Evolutionary conservation across 2,797 vertebrate species (phyloP).

Genomic region (Protosalanx chinensis): DNA sequence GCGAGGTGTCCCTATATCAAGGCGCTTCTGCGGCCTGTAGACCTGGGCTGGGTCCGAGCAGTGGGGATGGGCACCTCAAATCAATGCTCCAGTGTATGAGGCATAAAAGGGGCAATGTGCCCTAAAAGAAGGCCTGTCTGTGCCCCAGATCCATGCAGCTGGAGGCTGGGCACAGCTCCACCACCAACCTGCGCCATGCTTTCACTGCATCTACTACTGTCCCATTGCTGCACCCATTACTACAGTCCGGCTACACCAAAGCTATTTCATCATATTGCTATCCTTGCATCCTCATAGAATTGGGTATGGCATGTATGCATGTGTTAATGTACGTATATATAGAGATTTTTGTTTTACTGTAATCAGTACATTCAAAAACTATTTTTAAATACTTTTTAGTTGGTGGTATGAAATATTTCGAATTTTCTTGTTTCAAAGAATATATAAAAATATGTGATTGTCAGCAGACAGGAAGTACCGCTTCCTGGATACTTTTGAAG

Average conservation of each 20-base stretch:
- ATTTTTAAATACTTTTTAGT: too few species aligned
- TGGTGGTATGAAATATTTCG: too few species aligned
- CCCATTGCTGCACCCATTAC: slow-evolving; percentile 35
- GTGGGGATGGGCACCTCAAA: slow-evolving; percentile 41
- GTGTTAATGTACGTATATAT: too few species aligned
- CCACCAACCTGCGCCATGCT: slow-evolving; percentile 38
- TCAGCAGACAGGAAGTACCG: too few species aligned
- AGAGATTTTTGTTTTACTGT: too few species aligned
- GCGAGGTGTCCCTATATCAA: slow-evolving; percentile 21
- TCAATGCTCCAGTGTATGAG: slow-evolving; percentile 72
- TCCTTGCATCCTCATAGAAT: too few species aligned
- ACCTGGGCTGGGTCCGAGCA: slow-evolving; percentile 43
- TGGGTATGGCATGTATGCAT: neutral
- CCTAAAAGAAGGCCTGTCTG: slow-evolving; percentile 68
- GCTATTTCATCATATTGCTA: neutral
- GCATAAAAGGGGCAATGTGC: slow-evolving; percentile 72
- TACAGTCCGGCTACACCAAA: slow-evolving; percentile 8
- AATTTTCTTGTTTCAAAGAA: too few species aligned
- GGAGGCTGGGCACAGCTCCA: slow-evolving; percentile 62
- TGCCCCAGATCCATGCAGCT: slow-evolving; percentile 64
- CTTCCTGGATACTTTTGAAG: neutral
- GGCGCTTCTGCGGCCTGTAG: slow-evolving; percentile 28
- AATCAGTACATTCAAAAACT: too few species aligned
- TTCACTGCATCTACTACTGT: slow-evolving; percentile 33
- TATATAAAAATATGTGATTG: slow-evolving; percentile 6